Evolutionary conservation across 2,797 vertebrate species (phyloP).

Genomic region (Enoplosus armatus): DNA sequence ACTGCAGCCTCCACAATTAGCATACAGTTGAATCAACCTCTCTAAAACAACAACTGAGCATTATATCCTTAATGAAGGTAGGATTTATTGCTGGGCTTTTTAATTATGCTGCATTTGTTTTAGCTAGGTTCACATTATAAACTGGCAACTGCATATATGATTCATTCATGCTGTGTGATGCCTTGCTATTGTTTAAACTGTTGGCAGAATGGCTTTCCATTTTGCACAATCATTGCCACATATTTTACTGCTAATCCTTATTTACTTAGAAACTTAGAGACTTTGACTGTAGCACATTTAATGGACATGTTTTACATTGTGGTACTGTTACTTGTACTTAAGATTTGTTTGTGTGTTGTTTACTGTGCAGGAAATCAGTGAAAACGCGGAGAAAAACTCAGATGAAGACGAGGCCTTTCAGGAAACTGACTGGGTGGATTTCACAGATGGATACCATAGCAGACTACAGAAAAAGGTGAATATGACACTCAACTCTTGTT

Average conservation of each 20-base stretch:
- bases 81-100: neutral
- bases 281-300: neutral
- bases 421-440: conserved; percentile 94
- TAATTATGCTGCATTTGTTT: neutral
- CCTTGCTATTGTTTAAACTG: neutral
- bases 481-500: neutral
- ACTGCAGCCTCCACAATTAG: neutral
- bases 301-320: neutral
- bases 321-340: too few species aligned
- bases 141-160: neutral
- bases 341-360: conserved; percentile 46
- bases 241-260: neutral
- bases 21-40: neutral
- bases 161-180: neutral
- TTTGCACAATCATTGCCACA: neutral
- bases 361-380: conserved; percentile 85
- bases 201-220: neutral
- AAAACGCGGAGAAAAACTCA: conserved; percentile 84
- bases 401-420: conserved; percentile 88
- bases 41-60: neutral
- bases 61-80: neutral
- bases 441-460: conserved; percentile 88
- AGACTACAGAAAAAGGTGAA: conserved; percentile 86
- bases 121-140: neutral
- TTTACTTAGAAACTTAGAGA: neutral